Evolutionary conservation across 2,113 vertebrate genomes (phyloP), one percentile per base, ranked within the genome.

Genomic region (Apaloderma vittatum): DNA sequence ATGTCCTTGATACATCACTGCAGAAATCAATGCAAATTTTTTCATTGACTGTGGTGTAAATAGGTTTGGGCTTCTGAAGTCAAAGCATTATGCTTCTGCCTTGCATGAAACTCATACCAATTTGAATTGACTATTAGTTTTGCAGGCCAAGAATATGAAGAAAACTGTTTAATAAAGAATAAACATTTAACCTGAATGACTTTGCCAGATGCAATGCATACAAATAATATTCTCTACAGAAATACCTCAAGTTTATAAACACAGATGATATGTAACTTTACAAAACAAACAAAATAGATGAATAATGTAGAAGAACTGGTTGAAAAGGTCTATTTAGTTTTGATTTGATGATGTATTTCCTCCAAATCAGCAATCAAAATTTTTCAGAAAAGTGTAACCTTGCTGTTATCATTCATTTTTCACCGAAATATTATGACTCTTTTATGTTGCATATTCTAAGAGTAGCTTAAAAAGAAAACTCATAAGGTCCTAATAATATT

Each of bases 201-300:
- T 87, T 40, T 61, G 20, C 30, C 45, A 70, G 21, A 4, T 72
- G 37, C 34, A 90, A 90, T 21, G n/a, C 23, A 71, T 58, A 70
- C 36, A 76, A 90, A 68, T 36, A 63, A 10, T 70, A 77, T 59
- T 90, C n/a, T 49, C 48, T 70, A 63, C 43, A 66, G 54, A 76
- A 79, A 92, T 54, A 77, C 19, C 23, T 43, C 17, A 48, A 46
- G 45, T 58, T 90, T 88, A 76, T 73, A 90, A 72, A 86, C 68
- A 76, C 0, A 90, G 71, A 92, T 92, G 74, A 52, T 62, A 88
- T 88, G 63, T 94, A 74, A 66, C 75, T 93, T 90, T 24, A 88
- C 29, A 90, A 93, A 95, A 79, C 66, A 93, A 94, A 91, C 12
- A 66, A 85, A 85, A 77, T 76, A 83, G 92, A 70, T 48, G 6